These are phyloP conservation scores for Itoplectis maculator DNA, from an alignment of 2,888 invertebrate genomes.

Conservation along the genomic window DNA sequence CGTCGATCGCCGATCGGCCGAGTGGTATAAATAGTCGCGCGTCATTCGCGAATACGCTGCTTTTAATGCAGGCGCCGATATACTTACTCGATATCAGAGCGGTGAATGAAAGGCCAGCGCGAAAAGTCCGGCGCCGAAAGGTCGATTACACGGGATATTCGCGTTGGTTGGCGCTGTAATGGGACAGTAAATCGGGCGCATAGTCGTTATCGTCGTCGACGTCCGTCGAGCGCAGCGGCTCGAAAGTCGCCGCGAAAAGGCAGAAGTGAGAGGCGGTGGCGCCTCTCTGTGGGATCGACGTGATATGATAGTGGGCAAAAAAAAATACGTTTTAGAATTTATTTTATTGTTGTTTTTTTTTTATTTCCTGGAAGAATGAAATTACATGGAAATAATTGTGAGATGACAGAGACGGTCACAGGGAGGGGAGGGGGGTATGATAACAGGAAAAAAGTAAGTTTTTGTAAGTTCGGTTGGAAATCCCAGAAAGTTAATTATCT, in stretches of 20 bases:
- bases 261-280: neutral
- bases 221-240: neutral
- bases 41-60: slow-evolving; percentile 17
- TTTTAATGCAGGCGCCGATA: neutral
- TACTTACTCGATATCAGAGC: neutral
- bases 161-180: neutral
- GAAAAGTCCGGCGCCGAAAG: neutral
- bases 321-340: neutral
- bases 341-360: no score
- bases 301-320: slow-evolving; percentile 17
- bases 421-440: no score
- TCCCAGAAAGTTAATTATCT: no score
- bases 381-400: no score
- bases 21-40: slow-evolving; percentile 23
- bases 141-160: neutral
- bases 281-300: no score
- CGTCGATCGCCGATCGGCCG: slow-evolving; percentile 42
- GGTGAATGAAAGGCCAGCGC: slow-evolving; percentile 19
- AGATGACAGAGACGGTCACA: no score
- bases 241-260: neutral
- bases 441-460: neutral
- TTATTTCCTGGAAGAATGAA: no score
- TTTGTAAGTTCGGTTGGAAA: no score
- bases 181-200: slow-evolving; percentile 16
- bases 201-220: slow-evolving; percentile 27